Evolutionary conservation across 2,113 vertebrate species (phyloP).

Genomic region (Alaudala cheleensis): DNA sequence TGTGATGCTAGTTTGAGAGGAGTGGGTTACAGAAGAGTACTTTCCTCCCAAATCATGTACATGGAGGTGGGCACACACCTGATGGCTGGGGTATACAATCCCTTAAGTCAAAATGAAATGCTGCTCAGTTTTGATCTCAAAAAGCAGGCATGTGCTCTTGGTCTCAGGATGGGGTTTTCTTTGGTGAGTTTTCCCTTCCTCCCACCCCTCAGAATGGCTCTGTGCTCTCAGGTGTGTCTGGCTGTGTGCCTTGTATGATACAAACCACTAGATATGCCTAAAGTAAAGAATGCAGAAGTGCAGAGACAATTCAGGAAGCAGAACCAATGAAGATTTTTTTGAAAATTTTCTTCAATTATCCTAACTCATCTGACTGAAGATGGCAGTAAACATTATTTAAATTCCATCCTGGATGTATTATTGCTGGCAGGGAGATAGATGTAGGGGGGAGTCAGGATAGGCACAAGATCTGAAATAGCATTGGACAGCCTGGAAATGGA

Average conservation of each 20-base stretch:
- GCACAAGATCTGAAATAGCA: not conserved
- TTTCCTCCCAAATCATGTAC: not conserved
- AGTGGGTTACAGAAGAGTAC: not conserved
- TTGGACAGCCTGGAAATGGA: not conserved
- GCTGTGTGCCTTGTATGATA: not conserved
- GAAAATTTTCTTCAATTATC: not conserved
- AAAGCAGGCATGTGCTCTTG: not conserved
- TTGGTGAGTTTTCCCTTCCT: not conserved
- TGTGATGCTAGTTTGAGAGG: not conserved
- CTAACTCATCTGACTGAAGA: not conserved
- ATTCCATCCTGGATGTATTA: not conserved
- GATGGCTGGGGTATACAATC: rapidly evolving
- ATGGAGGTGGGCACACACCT: not conserved
- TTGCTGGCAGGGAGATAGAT: not conserved
- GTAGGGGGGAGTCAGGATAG: not conserved
- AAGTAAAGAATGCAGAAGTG: not conserved
- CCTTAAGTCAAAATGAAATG: not conserved
- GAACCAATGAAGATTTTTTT: not conserved
- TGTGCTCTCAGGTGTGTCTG: not conserved
- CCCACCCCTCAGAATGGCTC: not conserved
- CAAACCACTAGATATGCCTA: not conserved
- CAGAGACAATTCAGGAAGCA: not conserved
- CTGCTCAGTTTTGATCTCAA: not conserved
- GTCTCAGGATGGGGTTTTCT: not conserved
- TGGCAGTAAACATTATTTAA: not conserved